Conservation (phyloP, 2,113 vertebrate genomes). For the Cavia aperea region DNA sequence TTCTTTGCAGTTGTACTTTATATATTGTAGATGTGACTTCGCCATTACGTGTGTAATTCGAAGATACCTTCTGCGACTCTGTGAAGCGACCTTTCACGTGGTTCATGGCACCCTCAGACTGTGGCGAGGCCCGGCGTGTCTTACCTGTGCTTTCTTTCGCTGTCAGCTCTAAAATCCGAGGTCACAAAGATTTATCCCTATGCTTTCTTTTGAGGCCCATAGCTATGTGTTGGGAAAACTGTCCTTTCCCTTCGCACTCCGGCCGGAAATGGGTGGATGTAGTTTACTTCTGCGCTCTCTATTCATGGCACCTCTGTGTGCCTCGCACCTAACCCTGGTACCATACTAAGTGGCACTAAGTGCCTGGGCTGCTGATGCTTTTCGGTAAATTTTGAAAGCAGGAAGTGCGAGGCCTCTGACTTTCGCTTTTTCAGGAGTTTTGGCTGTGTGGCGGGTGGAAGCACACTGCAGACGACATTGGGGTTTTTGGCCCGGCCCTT, state of each 20-base stretch:
- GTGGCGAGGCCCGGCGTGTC: background rate
- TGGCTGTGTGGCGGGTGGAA: background rate
- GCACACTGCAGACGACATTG: background rate
- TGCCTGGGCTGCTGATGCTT: background rate
- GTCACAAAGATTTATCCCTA: background rate
- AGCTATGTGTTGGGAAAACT: background rate
- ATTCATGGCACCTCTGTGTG: background rate
- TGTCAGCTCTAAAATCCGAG: background rate
- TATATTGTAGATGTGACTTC: background rate
- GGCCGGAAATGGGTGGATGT: background rate
- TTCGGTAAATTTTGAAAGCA: background rate
- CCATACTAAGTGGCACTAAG: too few relatives aligned
- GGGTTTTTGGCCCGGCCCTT: background rate
- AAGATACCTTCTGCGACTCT: background rate
- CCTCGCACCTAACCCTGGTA: background rate
- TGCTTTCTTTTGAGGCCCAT: background rate
- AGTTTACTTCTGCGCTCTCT: background rate
- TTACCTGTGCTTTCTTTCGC: background rate
- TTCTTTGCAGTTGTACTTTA: too few relatives aligned
- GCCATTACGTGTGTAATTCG: background rate
- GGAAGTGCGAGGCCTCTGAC: background rate
- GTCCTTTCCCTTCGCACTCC: background rate
- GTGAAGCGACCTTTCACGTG: background rate
- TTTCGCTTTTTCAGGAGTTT: background rate
- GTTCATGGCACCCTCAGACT: background rate